These are phyloP conservation scores for Augiades crinisus DNA, from an alignment of 2,888 invertebrate species.

Conservation along the genomic window DNA sequence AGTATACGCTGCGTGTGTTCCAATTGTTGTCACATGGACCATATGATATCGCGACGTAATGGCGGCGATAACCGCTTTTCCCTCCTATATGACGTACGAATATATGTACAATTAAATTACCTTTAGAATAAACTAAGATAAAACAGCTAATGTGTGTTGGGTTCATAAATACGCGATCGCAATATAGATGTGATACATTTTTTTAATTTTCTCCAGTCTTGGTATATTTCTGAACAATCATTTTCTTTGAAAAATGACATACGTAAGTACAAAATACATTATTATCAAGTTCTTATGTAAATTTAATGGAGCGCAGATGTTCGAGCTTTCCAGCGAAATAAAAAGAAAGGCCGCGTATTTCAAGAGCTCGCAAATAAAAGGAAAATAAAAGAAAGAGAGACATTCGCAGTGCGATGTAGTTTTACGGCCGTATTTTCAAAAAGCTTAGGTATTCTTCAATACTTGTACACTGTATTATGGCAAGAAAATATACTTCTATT, in stretches of 20 bases:
- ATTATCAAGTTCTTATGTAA: slow-evolving; percentile 4
- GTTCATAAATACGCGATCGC: too few relatives aligned
- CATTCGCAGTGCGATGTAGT: not conserved
- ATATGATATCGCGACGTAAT: too few relatives aligned
- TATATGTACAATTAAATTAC: too few relatives aligned
- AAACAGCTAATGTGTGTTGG: too few relatives aligned
- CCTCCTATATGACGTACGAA: too few relatives aligned
- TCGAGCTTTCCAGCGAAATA: not conserved
- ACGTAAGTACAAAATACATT: too few relatives aligned
- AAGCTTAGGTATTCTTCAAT: not conserved
- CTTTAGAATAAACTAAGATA: too few relatives aligned
- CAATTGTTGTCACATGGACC: too few relatives aligned
- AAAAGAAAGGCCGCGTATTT: slow-evolving; percentile 3
- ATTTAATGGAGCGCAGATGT: slow-evolving; percentile 3
- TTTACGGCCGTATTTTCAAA: not conserved
- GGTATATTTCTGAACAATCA: not conserved
- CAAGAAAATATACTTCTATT: too few relatives aligned
- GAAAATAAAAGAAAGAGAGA: not conserved
- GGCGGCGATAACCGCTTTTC: too few relatives aligned
- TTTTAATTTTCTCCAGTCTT: too few relatives aligned
- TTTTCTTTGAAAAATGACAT: not conserved
- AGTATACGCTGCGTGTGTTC: too few relatives aligned
- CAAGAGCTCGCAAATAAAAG: not conserved
- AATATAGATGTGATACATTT: not conserved
- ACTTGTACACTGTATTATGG: not conserved